Conservation (phyloP, 1,140 invertebrate genomes). For the Sesamia nonagrioides region DNA sequence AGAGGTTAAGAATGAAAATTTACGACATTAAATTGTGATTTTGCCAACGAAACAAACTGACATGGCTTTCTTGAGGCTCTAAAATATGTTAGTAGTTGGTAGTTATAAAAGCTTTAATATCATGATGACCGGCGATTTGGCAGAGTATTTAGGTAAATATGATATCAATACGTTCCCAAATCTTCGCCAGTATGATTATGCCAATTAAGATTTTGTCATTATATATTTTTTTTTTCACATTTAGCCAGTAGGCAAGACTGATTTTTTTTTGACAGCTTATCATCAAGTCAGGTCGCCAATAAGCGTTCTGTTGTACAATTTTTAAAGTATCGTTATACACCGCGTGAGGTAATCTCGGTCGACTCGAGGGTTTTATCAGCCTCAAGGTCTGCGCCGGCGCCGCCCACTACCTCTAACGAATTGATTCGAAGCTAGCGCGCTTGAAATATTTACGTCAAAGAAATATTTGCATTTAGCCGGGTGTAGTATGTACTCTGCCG, state of each 20-base stretch:
- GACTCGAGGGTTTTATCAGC: conserved; percentile 45
- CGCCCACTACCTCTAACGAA: conserved; percentile 24
- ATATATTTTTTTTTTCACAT: not conserved
- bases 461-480: conserved; percentile 12
- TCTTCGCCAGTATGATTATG: conserved; percentile 9
- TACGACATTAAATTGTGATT: no score
- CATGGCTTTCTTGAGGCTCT: not conserved
- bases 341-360: conserved; percentile 25
- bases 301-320: conserved; percentile 24
- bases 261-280: conserved; percentile 37
- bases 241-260: not conserved
- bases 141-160: no score
- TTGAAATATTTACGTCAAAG: conserved; percentile 14
- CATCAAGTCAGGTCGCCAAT: conserved; percentile 5
- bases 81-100: not conserved
- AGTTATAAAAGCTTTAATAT: not conserved
- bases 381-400: conserved; percentile 47
- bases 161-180: not conserved
- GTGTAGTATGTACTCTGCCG: no score
- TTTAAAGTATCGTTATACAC: not conserved
- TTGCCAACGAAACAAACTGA: not conserved
- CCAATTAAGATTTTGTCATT: conserved; percentile 1
- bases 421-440: not conserved
- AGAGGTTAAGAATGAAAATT: no score
- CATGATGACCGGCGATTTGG: no score